These are phyloP conservation scores for Tupiocoris notatus DNA, from an alignment of 2,888 invertebrate genomes.

Conservation along the genomic window DNA sequence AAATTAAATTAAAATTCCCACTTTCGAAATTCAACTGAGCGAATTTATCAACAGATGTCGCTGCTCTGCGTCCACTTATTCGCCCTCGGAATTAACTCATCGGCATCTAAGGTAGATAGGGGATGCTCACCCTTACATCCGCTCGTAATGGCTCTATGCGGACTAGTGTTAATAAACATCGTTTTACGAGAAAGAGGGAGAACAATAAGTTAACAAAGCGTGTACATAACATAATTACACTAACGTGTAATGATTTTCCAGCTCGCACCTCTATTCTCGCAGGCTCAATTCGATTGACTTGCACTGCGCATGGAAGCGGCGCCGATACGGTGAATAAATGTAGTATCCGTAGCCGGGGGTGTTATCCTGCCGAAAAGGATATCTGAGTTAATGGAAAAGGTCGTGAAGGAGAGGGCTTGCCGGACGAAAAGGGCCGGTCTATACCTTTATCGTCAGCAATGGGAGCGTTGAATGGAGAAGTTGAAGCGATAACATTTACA, in stretches of 20 bases:
- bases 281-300: not conserved
- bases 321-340: not conserved
- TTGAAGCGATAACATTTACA: not conserved
- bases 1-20: too few relatives aligned
- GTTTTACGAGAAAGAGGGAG: not conserved
- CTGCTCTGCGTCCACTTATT: too few relatives aligned
- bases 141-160: not conserved
- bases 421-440: not conserved
- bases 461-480: not conserved
- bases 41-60: too few relatives aligned
- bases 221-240: not conserved
- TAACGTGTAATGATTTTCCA: not conserved
- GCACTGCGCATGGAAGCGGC: not conserved
- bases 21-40: too few relatives aligned
- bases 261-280: not conserved
- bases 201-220: not conserved
- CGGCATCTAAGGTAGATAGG: too few relatives aligned
- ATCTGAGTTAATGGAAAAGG: not conserved
- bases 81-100: too few relatives aligned
- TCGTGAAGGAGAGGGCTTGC: not conserved
- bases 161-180: not conserved
- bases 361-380: not conserved
- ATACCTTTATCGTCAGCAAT: not conserved
- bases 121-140: not conserved
- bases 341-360: not conserved